These are phyloP conservation scores for Plotosus lineatus DNA, from an alignment of 2,113 vertebrate genomes.

Conservation along the genomic window DNA sequence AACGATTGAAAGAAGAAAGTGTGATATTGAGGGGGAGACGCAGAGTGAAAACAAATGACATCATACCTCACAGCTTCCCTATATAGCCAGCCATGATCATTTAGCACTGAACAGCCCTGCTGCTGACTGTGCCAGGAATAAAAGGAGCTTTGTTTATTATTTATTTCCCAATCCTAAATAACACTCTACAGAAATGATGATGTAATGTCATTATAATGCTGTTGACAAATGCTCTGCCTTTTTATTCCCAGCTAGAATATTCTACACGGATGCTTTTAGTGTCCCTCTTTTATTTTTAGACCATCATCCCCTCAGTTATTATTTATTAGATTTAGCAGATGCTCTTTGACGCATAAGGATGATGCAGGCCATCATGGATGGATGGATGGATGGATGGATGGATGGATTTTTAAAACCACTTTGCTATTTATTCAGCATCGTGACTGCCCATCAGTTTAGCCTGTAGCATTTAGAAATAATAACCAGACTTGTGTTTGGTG, in stretches of 20 bases:
- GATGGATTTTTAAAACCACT: conserved; percentile 9
- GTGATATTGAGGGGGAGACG: conserved; percentile 44
- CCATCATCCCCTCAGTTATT: conserved; percentile 41
- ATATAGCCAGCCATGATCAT: conserved; percentile 10
- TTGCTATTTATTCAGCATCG: conserved; percentile 19
- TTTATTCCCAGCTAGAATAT: background rate
- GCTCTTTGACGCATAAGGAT: conserved; percentile 51
- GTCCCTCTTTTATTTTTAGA: conserved; percentile 41
- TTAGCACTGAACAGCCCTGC: conserved; percentile 1
- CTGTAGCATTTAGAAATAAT: background rate
- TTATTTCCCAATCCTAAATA: background rate
- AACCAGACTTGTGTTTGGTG: background rate
- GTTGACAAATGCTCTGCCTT: background rate
- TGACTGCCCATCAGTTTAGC: background rate
- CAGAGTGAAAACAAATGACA: conserved; percentile 59
- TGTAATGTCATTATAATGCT: background rate
- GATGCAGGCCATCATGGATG: background rate
- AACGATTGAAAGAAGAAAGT: background rate
- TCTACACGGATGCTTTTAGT: background rate
- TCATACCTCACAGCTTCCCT: conserved; percentile 49
- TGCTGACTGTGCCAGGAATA: background rate
- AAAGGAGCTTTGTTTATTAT: background rate
- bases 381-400: conserved; percentile 12
- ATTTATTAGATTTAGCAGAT: conserved; percentile 55
- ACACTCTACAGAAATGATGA: background rate